phyloP scores from a whole-genome alignment of 2,888 invertebrate species.

The Cepaea hortensis region DNA sequence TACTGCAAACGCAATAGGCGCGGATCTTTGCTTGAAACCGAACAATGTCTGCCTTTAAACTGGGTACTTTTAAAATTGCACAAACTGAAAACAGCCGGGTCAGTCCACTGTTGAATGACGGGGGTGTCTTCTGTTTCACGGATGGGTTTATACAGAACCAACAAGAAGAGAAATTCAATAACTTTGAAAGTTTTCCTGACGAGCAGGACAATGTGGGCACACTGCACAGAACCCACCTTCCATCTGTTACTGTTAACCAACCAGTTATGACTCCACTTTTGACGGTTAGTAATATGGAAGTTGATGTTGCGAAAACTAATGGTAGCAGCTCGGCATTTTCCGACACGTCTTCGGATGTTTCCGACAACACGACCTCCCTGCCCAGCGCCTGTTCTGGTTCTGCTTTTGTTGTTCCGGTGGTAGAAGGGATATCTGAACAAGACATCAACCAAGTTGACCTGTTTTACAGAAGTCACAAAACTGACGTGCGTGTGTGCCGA shows the following conservation, averaged over 20 bases:
- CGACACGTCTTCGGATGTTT: constrained; percentile 58
- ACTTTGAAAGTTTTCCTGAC: neutral
- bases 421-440: constrained; percentile 68
- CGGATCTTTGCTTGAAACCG: neutral
- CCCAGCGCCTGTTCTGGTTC: constrained; percentile 34
- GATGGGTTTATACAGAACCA: neutral
- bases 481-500: constrained; percentile 86
- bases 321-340: constrained; percentile 51
- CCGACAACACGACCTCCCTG: constrained; percentile 52
- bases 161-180: neutral
- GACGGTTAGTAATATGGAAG: neutral
- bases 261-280: neutral
- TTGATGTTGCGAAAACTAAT: constrained; percentile 1
- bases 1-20: too few relatives aligned
- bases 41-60: neutral
- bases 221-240: constrained; percentile 71
- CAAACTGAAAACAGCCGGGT: neutral
- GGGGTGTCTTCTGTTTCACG: neutral
- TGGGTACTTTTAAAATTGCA: neutral
- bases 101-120: neutral
- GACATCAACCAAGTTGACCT: constrained; percentile 73
- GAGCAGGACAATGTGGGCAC: constrained; percentile 40
- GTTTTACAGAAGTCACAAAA: constrained; percentile 83
- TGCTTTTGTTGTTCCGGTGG: constrained; percentile 52
- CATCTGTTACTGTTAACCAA: constrained; percentile 61